A percentile compares a stretch with the other conserved stretches of the same genome.
phyloP scores from a whole-genome alignment of 2,888 invertebrate species.

The Oligia strigilis region DNA sequence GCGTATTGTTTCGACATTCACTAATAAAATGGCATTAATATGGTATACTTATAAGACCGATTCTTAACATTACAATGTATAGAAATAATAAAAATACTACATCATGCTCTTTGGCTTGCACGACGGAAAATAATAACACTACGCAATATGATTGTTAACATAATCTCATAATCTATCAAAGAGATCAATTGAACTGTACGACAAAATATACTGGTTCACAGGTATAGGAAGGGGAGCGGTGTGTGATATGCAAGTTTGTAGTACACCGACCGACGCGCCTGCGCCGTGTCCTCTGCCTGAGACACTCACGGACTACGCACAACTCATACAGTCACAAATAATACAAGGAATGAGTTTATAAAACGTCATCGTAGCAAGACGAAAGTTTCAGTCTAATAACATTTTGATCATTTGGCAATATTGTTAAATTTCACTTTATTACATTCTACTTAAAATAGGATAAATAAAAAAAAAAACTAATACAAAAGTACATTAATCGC shows the following conservation, averaged over 20 bases:
- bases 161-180: conserved; percentile 84
- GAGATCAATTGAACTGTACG: conserved; percentile 87
- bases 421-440: conserved; percentile 77
- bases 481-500: conserved; percentile 79
- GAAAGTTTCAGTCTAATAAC: conserved; percentile 88
- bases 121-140: conserved; percentile 86
- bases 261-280: conserved; percentile 68
- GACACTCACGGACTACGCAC: conserved; percentile 68
- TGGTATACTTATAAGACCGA: conserved; percentile 86
- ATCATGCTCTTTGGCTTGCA: conserved; percentile 91
- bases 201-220: conserved; percentile 71
- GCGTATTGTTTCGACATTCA: conserved; percentile 86
- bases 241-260: conserved; percentile 86
- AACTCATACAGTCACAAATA: conserved; percentile 67
- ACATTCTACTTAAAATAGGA: conserved; percentile 76
- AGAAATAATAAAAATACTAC: conserved; percentile 89
- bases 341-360: conserved; percentile 71
- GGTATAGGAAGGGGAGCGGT: conserved; percentile 71
- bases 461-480: conserved; percentile 78
- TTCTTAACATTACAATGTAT: conserved; percentile 86
- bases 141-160: conserved; percentile 78
- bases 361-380: conserved; percentile 75
- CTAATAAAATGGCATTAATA: conserved; percentile 90
- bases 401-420: conserved; percentile 90
- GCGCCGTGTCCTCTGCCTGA: conserved; percentile 66